Percentiles rank a stretch among this genome's conserved stretches.
These are phyloP conservation scores for Mirza zaza DNA, from an alignment of 2,113 vertebrate species.

Conservation along the genomic window DNA sequence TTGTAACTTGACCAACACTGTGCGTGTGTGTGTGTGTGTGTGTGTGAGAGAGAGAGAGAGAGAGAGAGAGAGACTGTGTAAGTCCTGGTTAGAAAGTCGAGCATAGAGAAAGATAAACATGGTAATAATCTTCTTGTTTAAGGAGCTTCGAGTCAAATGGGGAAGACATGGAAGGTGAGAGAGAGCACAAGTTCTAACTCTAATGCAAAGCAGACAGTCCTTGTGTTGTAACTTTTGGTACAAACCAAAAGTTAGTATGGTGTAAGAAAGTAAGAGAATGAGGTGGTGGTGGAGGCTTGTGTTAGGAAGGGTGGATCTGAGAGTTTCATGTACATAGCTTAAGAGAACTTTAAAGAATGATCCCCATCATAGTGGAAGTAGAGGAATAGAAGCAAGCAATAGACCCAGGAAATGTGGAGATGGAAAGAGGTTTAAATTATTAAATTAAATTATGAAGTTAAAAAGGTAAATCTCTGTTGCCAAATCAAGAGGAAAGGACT, in stretches of 20 bases:
- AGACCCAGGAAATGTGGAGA: background rate
- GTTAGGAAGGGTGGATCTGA: background rate
- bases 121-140: background rate
- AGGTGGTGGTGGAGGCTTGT: background rate
- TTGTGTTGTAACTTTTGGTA: background rate
- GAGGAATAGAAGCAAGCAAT: background rate
- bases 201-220: background rate
- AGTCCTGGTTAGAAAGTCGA: background rate
- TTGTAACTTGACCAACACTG: background rate
- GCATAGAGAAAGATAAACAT: background rate
- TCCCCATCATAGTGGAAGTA: background rate
- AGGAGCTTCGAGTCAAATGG: background rate
- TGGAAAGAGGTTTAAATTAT: background rate
- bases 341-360: background rate
- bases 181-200: background rate
- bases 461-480: background rate
- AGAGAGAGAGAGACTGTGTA: background rate
- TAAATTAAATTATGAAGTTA: no score
- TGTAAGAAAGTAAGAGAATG: background rate
- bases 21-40: background rate
- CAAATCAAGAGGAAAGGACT: background rate
- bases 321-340: background rate
- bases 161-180: background rate
- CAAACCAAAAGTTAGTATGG: background rate
- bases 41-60: background rate